Conservation (phyloP, 2,888 invertebrate genomes). For the Polylopha cassiicola region DNA sequence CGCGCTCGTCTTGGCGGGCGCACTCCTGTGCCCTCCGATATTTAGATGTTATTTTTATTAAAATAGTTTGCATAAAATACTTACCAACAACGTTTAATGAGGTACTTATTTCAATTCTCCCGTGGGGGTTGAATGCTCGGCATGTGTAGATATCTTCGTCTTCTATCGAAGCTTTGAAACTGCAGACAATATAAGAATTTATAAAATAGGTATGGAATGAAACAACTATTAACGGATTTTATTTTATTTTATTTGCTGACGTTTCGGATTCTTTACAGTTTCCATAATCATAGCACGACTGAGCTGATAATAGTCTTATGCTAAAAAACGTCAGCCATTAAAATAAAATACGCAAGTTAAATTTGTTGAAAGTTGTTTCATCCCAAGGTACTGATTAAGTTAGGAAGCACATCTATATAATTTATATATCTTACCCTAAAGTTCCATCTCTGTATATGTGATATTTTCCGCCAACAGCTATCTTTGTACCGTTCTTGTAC, state of each 20-base stretch:
- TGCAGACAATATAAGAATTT: slow-evolving; percentile 2
- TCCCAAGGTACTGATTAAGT: too few relatives aligned
- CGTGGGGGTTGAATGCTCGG: slow-evolving; percentile 35
- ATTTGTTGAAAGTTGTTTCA: too few relatives aligned
- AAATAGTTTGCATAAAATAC: slow-evolving; percentile 6
- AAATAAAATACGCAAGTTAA: too few relatives aligned
- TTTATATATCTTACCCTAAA: slow-evolving; percentile 32
- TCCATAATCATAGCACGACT: too few relatives aligned
- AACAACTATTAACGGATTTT: neutral
- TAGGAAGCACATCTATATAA: too few relatives aligned
- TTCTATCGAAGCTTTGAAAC: slow-evolving; percentile 14
- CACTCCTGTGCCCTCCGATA: too few relatives aligned
- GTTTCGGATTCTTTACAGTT: too few relatives aligned
- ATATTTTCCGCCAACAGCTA: slow-evolving; percentile 24
- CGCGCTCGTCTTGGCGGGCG: too few relatives aligned
- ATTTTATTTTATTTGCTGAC: too few relatives aligned
- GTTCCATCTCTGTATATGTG: slow-evolving; percentile 33
- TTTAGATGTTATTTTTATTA: neutral
- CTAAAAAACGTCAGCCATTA: too few relatives aligned
- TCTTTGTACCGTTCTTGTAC: slow-evolving; percentile 29
- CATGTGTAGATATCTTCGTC: slow-evolving; percentile 39
- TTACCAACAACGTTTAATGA: slow-evolving; percentile 36
- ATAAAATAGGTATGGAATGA: neutral
- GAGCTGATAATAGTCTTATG: too few relatives aligned
- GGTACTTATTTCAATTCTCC: slow-evolving; percentile 27